Base-by-base conservation (phyloP, 2,888 invertebrate genomes). In the Drosophila nr. medialis region DNA sequence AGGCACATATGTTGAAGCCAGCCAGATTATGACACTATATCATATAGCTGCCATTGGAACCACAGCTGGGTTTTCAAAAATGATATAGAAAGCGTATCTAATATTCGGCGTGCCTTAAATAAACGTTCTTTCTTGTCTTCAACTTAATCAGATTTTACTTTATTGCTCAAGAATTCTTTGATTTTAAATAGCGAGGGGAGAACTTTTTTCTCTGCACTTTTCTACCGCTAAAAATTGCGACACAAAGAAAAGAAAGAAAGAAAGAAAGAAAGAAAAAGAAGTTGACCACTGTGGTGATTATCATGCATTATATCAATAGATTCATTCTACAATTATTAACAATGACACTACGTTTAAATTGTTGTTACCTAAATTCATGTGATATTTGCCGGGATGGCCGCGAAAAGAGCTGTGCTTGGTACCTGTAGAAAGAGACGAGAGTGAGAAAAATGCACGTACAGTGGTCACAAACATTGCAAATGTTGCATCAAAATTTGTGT, bases 381-480 rank as follows among this genome's bases (percentile, higher is more conserved):
- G 92, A 92, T 92, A 92, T 91, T 92, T 92, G 90, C 91, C 91
- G 88, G 91, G 91, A 90, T 92, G 92, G 89, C 92, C 89, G 83
- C 92, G 92, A 88, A 91, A 91, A 83, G 89, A 90, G 90, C 92
- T 91, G 91, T 91, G 91, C 89, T 91, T 92, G 90, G 92, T 91
- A 91, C 91, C 91, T 91, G 91, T 86, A 90, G 89, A 76, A 72
- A 81, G 74, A 82, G 81, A 83, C 55, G 68, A 81, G 69, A 71
- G 68, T 64, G 66, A 69, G 67, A 71, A 68, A 68, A 55, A 65
- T 24, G 21, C 42, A 64, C 59, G 50, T 60, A 40, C 48, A 40
- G 21, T 62, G 32, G 50, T 21, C 42, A 42, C 66, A 53, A 49
- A 67, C 48, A 27, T 69, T 65, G 55, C 45, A 74, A 66, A 74